A percentile compares a stretch with the other conserved stretches of the same genome.
These are phyloP conservation scores for Hippocampus kuda DNA, from an alignment of 2,797 vertebrate species.

Conservation along the genomic window DNA sequence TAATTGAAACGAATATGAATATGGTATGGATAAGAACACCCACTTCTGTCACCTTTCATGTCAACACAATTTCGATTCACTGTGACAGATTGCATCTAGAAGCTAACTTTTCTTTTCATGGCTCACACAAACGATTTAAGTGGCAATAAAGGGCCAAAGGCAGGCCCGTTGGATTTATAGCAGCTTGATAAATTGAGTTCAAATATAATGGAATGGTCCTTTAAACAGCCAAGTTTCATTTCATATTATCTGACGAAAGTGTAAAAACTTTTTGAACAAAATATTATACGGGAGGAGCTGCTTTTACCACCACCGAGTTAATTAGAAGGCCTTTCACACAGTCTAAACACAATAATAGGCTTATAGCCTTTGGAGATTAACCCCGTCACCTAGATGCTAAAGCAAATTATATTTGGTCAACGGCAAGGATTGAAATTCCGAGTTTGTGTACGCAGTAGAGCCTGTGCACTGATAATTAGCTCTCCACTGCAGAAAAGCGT, in stretches of 20 bases:
- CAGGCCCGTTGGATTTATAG: slow-evolving; percentile 32
- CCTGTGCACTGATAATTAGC: background rate
- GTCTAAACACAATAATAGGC: slow-evolving; percentile 38
- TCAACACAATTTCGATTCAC: slow-evolving; percentile 19
- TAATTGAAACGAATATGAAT: background rate
- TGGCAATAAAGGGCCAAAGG: slow-evolving; percentile 12
- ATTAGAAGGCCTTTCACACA: slow-evolving; percentile 13
- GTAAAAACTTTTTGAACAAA: background rate
- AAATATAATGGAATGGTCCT: slow-evolving; percentile 4
- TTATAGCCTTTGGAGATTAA: slow-evolving; percentile 45
- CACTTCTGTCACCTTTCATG: slow-evolving; percentile 33
- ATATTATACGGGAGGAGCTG: background rate
- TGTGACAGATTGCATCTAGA: slow-evolving; percentile 32
- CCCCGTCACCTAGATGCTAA: slow-evolving; percentile 28
- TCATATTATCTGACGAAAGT: slow-evolving; percentile 7
- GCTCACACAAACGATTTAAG: slow-evolving; percentile 26
- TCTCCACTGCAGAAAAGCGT: background rate
- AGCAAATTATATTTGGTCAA: slow-evolving; percentile 34
- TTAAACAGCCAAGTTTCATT: slow-evolving; percentile 8
- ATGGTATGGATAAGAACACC: background rate
- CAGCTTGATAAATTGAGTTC: slow-evolving; percentile 11
- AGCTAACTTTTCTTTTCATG: slow-evolving; percentile 26
- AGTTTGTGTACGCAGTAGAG: slow-evolving; percentile 3
- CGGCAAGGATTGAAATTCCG: slow-evolving; percentile 15
- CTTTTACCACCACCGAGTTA: slow-evolving; percentile 10